These are phyloP conservation scores for Drosophila meridiana DNA, from an alignment of 2,888 invertebrate species.

Conservation along the genomic window DNA sequence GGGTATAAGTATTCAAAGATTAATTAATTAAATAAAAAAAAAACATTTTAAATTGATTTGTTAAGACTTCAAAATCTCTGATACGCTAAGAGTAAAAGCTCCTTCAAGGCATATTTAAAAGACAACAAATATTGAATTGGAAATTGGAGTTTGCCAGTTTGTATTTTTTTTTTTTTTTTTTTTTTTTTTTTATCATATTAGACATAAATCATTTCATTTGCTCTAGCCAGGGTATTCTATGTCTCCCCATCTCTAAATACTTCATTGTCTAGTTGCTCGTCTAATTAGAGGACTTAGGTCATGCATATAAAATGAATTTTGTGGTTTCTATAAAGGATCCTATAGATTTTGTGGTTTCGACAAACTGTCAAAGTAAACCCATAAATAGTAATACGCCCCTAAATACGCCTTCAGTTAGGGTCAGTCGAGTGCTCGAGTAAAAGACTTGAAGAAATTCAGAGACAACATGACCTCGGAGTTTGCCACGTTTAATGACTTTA, in stretches of 20 bases:
- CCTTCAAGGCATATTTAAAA: no score
- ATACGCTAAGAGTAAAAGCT: no score
- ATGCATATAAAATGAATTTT: background rate
- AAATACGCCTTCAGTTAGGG: conserved; percentile 1
- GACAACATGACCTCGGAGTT: conserved; percentile 4
- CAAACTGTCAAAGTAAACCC: background rate
- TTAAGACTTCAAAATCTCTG: no score
- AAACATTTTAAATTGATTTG: no score
- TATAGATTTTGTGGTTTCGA: conserved; percentile 38
- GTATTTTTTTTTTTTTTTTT: no score
- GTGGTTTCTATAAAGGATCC: background rate
- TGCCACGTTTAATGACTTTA: conserved; percentile 43
- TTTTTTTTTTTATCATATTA: no score
- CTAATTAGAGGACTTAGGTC: background rate
- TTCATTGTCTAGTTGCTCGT: background rate
- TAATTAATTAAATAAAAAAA: no score
- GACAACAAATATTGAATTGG: no score
- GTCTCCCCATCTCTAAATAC: no score
- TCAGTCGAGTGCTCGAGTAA: background rate
- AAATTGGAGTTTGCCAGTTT: no score
- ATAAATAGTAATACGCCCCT: background rate
- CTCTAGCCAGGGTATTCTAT: background rate
- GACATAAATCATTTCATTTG: background rate
- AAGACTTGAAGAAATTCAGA: conserved; percentile 2
- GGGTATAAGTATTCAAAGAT: no score